Evolutionary conservation across 2,797 vertebrate species (phyloP).

Genomic region (Cossypha polioptera): DNA sequence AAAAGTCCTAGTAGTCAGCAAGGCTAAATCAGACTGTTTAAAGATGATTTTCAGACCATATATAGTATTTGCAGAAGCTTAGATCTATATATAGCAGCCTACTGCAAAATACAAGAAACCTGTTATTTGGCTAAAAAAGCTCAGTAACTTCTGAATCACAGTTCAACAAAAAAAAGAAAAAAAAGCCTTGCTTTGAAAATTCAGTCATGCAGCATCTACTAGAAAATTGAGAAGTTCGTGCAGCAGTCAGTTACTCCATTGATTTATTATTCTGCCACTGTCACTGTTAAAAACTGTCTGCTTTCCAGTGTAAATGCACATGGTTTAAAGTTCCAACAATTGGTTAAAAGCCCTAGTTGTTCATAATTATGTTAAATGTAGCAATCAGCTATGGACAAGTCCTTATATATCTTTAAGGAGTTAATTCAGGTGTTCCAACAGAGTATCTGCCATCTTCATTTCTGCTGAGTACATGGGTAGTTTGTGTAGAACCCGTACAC

Average conservation of each 20-base stretch:
- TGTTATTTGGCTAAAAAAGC: neutral
- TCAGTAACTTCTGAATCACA: neutral
- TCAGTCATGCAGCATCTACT: neutral
- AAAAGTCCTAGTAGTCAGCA: neutral
- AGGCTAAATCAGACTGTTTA: neutral
- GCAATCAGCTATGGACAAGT: neutral
- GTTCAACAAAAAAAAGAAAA: neutral
- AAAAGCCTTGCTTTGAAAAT: neutral
- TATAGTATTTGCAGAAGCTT: neutral
- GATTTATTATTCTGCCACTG: neutral
- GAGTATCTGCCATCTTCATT: neutral
- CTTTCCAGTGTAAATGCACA: neutral
- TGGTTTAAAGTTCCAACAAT: neutral
- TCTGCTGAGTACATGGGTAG: neutral
- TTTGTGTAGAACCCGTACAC: neutral
- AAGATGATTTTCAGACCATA: neutral
- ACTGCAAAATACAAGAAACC: neutral
- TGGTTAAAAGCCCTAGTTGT: neutral
- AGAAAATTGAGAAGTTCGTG: neutral
- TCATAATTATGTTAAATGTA: neutral
- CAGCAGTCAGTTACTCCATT: neutral
- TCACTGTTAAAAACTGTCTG: neutral
- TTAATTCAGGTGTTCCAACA: neutral
- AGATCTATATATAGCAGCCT: neutral
- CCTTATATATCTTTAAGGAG: neutral